These are phyloP conservation scores for Sisor rabdophorus DNA, from an alignment of 2,113 vertebrate species.

Conservation along the genomic window DNA sequence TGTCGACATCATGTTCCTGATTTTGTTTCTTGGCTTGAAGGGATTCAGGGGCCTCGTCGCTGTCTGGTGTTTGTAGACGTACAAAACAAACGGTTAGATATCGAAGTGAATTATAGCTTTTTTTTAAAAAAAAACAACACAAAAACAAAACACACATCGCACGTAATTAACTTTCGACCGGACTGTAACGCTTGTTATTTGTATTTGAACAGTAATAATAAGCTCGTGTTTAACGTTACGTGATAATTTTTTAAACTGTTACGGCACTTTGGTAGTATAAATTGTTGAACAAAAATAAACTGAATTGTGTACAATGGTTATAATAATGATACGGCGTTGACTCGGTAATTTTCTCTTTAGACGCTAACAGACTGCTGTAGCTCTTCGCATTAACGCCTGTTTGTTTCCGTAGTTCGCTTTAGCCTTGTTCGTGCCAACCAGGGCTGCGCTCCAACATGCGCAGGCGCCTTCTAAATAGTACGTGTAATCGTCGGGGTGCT, in stretches of 20 bases:
- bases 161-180: not conserved
- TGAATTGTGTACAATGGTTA: not conserved
- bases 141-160: not conserved
- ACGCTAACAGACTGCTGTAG: slow-evolving; percentile 3
- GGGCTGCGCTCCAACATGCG: slow-evolving; percentile 16
- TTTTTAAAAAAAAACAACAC: not conserved
- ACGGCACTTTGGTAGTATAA: not conserved
- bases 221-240: slow-evolving; percentile 5
- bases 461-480: not conserved
- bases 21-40: slow-evolving; percentile 69
- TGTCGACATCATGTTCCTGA: slow-evolving; percentile 67
- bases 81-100: not conserved
- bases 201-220: slow-evolving; percentile 41
- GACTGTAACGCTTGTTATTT: slow-evolving; percentile 45
- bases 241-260: not conserved
- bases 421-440: not conserved
- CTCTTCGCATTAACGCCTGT: slow-evolving; percentile 7
- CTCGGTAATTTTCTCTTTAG: not conserved
- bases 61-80: slow-evolving; percentile 37
- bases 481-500: not conserved
- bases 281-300: not conserved
- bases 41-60: slow-evolving; percentile 69
- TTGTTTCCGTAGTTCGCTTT: slow-evolving; percentile 21
- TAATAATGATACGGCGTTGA: not conserved
- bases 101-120: not conserved